These are phyloP conservation scores for Cyanoderma ruficeps DNA, from an alignment of 2,113 vertebrate genomes.

Conservation along the genomic window DNA sequence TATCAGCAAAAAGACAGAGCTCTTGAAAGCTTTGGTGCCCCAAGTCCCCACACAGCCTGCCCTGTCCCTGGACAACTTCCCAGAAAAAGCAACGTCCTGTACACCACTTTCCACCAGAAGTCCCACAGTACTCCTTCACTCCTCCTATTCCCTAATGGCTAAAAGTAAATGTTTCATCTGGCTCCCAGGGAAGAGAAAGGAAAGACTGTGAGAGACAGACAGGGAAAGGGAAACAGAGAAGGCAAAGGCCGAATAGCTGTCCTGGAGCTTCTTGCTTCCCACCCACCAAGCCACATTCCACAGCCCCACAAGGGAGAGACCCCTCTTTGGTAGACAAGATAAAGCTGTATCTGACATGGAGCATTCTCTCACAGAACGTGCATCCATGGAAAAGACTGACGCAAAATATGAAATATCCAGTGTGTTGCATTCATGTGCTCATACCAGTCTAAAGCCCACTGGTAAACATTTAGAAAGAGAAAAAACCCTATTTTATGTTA, in stretches of 20 bases:
- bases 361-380: not conserved
- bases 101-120: not conserved
- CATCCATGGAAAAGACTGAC: not conserved
- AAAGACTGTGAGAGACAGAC: conserved; percentile 7
- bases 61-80: not conserved
- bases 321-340: not conserved
- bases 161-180: conserved; percentile 24
- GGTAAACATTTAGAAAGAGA: not conserved
- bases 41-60: not conserved
- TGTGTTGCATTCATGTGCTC: fast-evolving
- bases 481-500: not conserved
- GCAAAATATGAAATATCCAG: not conserved
- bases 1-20: not conserved
- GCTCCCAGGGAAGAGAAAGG: conserved; percentile 7
- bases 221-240: conserved; percentile 16
- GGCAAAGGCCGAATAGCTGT: conserved; percentile 24
- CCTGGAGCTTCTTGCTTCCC: conserved; percentile 20
- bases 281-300: conserved; percentile 49
- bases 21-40: not conserved
- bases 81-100: not conserved
- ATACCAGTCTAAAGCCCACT: not conserved
- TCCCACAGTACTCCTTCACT: conserved; percentile 24
- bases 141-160: conserved; percentile 39
- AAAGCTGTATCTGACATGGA: not conserved
- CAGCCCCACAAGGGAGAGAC: not conserved